Evolutionary conservation across 2,888 invertebrate genomes (phyloP).

Genomic region (Zaprionus lineosus): DNA sequence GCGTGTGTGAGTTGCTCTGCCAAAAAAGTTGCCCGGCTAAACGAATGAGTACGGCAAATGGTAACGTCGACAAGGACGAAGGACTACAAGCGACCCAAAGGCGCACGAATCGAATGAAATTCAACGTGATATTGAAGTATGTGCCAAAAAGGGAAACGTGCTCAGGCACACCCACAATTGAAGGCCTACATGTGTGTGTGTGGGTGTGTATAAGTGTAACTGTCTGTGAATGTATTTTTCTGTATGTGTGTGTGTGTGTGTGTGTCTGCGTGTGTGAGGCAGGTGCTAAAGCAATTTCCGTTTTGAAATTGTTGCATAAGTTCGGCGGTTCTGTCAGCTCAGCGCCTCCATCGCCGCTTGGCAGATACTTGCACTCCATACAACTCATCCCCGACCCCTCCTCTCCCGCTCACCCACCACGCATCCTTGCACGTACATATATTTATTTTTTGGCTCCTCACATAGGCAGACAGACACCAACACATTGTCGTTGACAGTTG

Average conservation of each 20-base stretch:
- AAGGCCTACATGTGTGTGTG: slow-evolving; percentile 12
- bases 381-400: neutral
- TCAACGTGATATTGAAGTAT: slow-evolving; percentile 77
- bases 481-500: slow-evolving; percentile 70
- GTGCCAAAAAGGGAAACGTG: slow-evolving; percentile 77
- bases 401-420: neutral
- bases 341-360: slow-evolving; percentile 32
- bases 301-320: slow-evolving; percentile 79
- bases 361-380: slow-evolving; percentile 40
- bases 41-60: slow-evolving; percentile 62
- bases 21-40: slow-evolving; percentile 75
- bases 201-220: slow-evolving; percentile 7
- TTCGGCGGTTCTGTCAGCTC: slow-evolving; percentile 58
- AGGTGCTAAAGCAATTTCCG: slow-evolving; percentile 80
- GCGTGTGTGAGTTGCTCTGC: slow-evolving; percentile 54
- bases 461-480: slow-evolving; percentile 61
- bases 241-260: slow-evolving; percentile 16
- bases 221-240: slow-evolving; percentile 12
- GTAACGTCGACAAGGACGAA: slow-evolving; percentile 53
- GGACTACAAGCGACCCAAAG: slow-evolving; percentile 23
- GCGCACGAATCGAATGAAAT: slow-evolving; percentile 73
- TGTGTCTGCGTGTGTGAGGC: slow-evolving; percentile 47
- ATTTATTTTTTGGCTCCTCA: slow-evolving; percentile 53
- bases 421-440: slow-evolving; percentile 19
- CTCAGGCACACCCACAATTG: slow-evolving; percentile 33